Evolutionary conservation across 2,888 invertebrate genomes (phyloP).

Genomic region (Acanthacorydalis orientalis): DNA sequence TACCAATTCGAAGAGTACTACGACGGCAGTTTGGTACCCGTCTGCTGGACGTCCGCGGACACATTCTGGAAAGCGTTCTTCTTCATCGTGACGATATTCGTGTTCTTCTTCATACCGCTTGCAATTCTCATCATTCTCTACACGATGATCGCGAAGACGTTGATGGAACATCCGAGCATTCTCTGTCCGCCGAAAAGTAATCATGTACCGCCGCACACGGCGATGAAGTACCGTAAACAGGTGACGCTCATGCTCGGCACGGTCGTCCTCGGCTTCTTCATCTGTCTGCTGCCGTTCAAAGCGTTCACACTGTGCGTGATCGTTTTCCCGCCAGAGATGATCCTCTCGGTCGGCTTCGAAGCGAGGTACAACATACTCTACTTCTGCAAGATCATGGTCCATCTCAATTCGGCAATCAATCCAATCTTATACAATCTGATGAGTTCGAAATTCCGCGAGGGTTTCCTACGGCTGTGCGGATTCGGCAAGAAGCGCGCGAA

Average conservation of each 20-base stretch:
- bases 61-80: conserved; percentile 63
- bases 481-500: conserved; percentile 17
- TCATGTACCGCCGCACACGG: conserved; percentile 30
- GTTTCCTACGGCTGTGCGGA: conserved; percentile 52
- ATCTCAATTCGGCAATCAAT: conserved; percentile 81
- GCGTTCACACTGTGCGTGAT: conserved; percentile 79
- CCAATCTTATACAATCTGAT: conserved; percentile 83
- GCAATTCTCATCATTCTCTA: conserved; percentile 67
- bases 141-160: conserved; percentile 67
- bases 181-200: conserved; percentile 40
- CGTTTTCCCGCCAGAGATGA: conserved; percentile 47
- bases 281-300: conserved; percentile 77
- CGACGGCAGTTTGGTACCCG: conserved; percentile 54
- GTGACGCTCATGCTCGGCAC: conserved; percentile 79
- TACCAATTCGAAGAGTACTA: conserved; percentile 55
- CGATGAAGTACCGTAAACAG: conserved; percentile 59
- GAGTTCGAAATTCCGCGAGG: conserved; percentile 79
- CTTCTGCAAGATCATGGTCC: conserved; percentile 74
- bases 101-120: conserved; percentile 76
- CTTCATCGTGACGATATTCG: conserved; percentile 59
- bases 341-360: conserved; percentile 52
- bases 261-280: conserved; percentile 78
- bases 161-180: conserved; percentile 63
- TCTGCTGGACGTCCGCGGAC: conserved; percentile 67
- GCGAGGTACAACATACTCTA: conserved; percentile 69